Percentiles rank a stretch among this genome's conserved stretches.
Conservation (phyloP, 1,140 invertebrate species). For the Drosophila littoralis region DNA sequence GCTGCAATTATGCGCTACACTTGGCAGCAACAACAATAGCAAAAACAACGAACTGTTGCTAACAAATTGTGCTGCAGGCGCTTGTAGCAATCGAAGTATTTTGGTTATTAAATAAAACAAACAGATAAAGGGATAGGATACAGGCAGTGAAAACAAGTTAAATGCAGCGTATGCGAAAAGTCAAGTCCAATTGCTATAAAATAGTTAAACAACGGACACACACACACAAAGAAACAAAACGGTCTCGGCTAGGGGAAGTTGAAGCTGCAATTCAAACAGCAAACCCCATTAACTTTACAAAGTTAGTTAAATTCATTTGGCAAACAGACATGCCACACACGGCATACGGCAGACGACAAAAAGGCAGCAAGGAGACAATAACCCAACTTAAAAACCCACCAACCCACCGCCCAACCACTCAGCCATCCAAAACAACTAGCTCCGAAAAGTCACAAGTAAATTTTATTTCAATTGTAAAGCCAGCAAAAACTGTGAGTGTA, state of each 20-base stretch:
- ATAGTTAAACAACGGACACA: conserved; percentile 55
- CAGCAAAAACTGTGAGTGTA: conserved; percentile 65
- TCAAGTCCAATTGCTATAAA: conserved; percentile 75
- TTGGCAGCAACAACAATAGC: conserved; percentile 37
- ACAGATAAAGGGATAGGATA: conserved; percentile 39
- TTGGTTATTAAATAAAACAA: conserved; percentile 81
- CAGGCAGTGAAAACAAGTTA: conserved; percentile 33
- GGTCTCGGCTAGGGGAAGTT: conserved; percentile 12
- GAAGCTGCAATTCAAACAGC: conserved; percentile 72
- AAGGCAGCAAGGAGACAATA: conserved; percentile 53
- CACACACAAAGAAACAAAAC: conserved; percentile 8
- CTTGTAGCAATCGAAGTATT: conserved; percentile 67
- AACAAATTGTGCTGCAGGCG: conserved; percentile 12
- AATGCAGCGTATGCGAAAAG: conserved; percentile 73
- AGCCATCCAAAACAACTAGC: conserved; percentile 64
- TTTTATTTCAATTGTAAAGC: conserved; percentile 82
- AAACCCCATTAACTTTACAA: conserved; percentile 83
- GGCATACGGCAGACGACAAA: conserved; percentile 42
- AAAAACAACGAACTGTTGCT: conserved; percentile 28
- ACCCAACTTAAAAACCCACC: conserved; percentile 9
- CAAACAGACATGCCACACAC: conserved; percentile 64
- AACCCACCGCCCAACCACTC: conserved; percentile 35
- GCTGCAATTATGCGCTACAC: conserved; percentile 78
- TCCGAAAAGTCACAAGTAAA: conserved; percentile 81
- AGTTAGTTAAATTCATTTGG: conserved; percentile 83